phyloP scores from a whole-genome alignment of 2,797 vertebrate species.

The Vireo griseus region DNA sequence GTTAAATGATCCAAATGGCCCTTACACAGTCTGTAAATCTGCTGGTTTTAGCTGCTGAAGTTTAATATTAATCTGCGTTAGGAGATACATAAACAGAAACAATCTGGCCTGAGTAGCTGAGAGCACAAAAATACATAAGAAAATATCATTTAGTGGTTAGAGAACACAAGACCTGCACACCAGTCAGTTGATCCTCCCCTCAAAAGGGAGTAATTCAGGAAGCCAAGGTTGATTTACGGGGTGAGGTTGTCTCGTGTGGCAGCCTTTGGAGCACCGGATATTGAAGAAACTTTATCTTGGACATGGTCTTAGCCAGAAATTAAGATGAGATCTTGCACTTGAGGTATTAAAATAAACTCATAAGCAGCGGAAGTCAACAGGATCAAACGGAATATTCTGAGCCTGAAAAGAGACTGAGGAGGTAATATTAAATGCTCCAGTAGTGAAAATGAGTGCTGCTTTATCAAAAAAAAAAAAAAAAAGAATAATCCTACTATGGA shows the following conservation, averaged over 20 bases:
- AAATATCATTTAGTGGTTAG: background rate
- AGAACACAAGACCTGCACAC: background rate
- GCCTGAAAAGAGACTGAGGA: background rate
- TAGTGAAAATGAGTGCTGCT: background rate
- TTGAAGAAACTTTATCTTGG: slow-evolving; percentile 26
- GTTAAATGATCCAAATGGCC: background rate
- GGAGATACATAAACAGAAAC: background rate
- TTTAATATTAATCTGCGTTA: background rate
- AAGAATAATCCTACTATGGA: background rate
- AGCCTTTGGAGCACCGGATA: background rate
- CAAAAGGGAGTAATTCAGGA: background rate
- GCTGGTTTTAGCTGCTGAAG: background rate
- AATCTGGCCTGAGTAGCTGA: background rate
- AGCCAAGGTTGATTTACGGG: background rate
- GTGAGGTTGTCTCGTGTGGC: background rate
- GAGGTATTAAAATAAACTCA: slow-evolving; percentile 16
- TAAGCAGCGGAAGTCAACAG: background rate
- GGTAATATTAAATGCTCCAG: background rate
- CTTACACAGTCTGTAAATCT: background rate
- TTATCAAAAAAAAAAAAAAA: background rate
- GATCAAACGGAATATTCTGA: background rate
- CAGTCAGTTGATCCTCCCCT: background rate
- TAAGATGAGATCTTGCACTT: background rate
- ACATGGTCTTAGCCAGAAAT: background rate
- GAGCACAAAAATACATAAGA: background rate